Conservation (phyloP, 2,888 invertebrate genomes). For the Pimpla rufipes region DNA sequence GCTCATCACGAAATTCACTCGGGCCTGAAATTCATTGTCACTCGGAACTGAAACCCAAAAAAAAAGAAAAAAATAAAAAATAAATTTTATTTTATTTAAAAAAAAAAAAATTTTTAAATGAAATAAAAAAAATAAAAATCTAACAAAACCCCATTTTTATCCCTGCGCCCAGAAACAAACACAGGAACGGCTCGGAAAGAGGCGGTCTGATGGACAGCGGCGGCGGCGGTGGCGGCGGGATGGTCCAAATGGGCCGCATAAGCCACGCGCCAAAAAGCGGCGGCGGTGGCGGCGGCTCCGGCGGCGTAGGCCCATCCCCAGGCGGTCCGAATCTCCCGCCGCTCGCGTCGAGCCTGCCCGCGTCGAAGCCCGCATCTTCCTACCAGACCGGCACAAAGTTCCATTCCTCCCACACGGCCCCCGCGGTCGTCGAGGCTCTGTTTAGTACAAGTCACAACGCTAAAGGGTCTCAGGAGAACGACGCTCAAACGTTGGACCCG, state of each 20-base stretch:
- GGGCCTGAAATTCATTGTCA: too few species aligned
- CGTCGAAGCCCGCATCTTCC: slow-evolving; percentile 81
- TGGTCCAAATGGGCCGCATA: slow-evolving; percentile 81
- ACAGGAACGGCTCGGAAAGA: slow-evolving; percentile 83
- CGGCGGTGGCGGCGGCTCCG: slow-evolving; percentile 31
- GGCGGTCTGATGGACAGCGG: slow-evolving; percentile 72
- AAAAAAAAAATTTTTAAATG: too few species aligned
- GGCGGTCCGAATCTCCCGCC: slow-evolving; percentile 75
- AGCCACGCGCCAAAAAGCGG: slow-evolving; percentile 79
- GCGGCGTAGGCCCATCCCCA: slow-evolving; percentile 65
- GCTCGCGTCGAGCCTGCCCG: slow-evolving; percentile 80
- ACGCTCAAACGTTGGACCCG: slow-evolving; percentile 77
- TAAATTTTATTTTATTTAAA: too few species aligned
- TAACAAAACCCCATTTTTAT: too few species aligned
- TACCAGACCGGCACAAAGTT: slow-evolving; percentile 84
- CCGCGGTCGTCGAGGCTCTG: slow-evolving; percentile 65
- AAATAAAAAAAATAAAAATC: too few species aligned
- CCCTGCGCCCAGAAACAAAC: slow-evolving; percentile 82
- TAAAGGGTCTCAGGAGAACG: slow-evolving; percentile 77
- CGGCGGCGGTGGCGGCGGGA: slow-evolving; percentile 71
- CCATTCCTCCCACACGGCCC: slow-evolving; percentile 81
- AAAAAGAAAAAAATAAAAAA: too few species aligned
- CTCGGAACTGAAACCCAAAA: too few species aligned
- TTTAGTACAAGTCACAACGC: slow-evolving; percentile 68
- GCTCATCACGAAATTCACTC: too few species aligned